Evolutionary conservation across 2,113 vertebrate genomes (phyloP), one percentile per base, ranked within the genome.

Genomic region (Psilopogon haemacephalus): DNA sequence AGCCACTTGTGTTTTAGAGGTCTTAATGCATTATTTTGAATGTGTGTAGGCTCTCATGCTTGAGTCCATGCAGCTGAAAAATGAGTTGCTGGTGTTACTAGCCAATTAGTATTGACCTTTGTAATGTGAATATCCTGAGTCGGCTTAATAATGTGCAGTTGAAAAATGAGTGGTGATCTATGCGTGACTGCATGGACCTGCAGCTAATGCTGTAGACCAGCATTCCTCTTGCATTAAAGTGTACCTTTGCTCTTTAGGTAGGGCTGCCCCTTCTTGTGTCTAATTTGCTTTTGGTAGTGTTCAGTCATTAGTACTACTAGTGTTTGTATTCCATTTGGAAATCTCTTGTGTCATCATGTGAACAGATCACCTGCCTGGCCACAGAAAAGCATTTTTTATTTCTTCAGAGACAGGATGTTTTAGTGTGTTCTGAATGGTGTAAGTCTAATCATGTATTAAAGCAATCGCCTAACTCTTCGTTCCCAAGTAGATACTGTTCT

Each of bases 261-360:
- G 59, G 83, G n/a, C n/a, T 76, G 10, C 5, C 3, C 19, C 11
- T 18, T 4, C 33, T 67, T 73, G 18, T 55, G 8, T 60, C 67
- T 2, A 3, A 0, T 6, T 84, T 52, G 3, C 11, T 78, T 30
- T 40, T 26, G 32, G 14, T 17, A 32, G 64, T 44, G n/a, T 76
- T 86, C 24, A 86, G 30, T 48, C 20, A 6, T 33, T 91, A 90
- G 27, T 75, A n/a, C 48, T 88, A 72, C 48, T 50, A 26, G 33
- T 71, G n/a, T 85, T 86, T 89, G 50, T 67, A 24, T 86, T 93
- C 54, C 28, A 26, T 48, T 64, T 72, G 14, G 35, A 64, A 56
- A 30, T 35, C 18, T 80, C 14, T 85, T 76, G 50, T 74, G 52
- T 90, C 92, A 56, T 92, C 37, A 73, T 76, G 71, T 86, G 48